phyloP scores from a whole-genome alignment of 1,140 invertebrate species.

The Drosophila melanica region DNA sequence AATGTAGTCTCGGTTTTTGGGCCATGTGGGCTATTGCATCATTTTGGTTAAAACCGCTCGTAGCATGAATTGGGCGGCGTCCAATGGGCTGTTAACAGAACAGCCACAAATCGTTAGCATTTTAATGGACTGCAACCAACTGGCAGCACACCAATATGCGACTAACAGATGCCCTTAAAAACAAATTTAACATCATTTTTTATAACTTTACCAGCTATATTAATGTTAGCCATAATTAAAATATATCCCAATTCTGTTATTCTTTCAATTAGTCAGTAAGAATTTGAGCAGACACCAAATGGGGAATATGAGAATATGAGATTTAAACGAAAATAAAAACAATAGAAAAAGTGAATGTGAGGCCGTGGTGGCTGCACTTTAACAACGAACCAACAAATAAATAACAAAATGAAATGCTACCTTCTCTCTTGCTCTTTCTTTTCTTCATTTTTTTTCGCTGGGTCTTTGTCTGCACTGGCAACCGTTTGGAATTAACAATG shows the following conservation, averaged over 20 bases:
- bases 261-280: too few species aligned
- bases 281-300: not conserved
- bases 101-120: constrained; percentile 5
- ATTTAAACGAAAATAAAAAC: not conserved
- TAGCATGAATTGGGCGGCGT: constrained; percentile 15
- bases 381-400: constrained; percentile 25
- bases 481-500: constrained; percentile 33
- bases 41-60: constrained; percentile 6
- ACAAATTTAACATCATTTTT: too few species aligned
- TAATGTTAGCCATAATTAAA: not conserved
- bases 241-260: too few species aligned
- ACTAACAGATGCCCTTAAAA: not conserved
- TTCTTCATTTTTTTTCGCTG: not conserved
- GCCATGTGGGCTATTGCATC: constrained; percentile 4
- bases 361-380: constrained; percentile 41
- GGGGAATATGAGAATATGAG: too few species aligned
- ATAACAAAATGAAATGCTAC: constrained; percentile 50
- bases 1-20: constrained; percentile 4
- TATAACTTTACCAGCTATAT: not conserved
- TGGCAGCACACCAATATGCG: not conserved
- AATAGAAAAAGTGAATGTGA: constrained; percentile 58
- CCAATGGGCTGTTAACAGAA: constrained; percentile 27
- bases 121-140: not conserved
- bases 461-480: constrained; percentile 7
- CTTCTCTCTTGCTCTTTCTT: too few species aligned